Percentiles rank a stretch among this genome's conserved stretches.
phyloP scores from a whole-genome alignment of 2,113 vertebrate genomes.

The Donacobius atricapilla region DNA sequence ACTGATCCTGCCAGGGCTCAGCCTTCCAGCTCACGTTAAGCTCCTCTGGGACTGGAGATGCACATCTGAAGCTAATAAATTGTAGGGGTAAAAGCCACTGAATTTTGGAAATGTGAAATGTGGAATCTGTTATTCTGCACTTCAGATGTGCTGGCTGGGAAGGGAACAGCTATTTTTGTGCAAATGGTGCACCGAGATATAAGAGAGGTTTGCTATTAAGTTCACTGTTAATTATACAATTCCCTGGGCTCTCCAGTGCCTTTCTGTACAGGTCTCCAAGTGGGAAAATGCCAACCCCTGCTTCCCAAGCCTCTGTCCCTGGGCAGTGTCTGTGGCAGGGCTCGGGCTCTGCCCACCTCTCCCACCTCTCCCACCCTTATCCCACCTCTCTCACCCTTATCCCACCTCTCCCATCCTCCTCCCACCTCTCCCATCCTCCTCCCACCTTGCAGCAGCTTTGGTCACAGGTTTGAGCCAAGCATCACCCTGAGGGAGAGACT shows the following conservation, averaged over 20 bases:
- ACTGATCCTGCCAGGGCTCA: conserved; percentile 39
- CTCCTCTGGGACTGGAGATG: conserved; percentile 1
- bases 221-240: neutral
- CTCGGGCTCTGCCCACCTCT: too few species aligned
- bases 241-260: neutral
- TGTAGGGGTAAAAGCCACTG: neutral
- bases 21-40: neutral
- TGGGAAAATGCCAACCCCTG: neutral
- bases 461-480: fast-evolving
- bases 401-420: fast-evolving
- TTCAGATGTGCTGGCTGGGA: neutral
- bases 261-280: fast-evolving
- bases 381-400: too few species aligned
- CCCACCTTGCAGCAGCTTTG: neutral
- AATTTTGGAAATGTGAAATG: neutral
- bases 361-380: too few species aligned
- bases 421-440: fast-evolving
- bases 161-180: neutral
- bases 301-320: neutral
- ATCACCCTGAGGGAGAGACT: fast-evolving
- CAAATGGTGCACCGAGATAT: neutral
- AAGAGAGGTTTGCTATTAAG: neutral
- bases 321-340: neutral
- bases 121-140: neutral
- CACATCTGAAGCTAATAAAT: neutral